Base-by-base conservation (phyloP, 2,888 invertebrate genomes). In the Harpalus rufipes region DNA sequence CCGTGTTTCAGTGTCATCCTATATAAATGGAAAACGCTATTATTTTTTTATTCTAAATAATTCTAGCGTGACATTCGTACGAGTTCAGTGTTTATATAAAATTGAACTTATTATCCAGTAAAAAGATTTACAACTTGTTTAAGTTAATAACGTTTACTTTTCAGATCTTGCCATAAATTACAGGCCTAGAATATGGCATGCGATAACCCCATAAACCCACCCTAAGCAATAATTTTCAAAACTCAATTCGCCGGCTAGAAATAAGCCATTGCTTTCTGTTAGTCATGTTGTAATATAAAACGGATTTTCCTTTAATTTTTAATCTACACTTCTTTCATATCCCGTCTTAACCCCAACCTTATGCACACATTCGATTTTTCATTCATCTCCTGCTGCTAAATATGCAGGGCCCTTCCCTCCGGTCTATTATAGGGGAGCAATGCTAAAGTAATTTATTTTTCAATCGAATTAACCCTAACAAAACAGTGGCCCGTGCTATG, bases 361-460 rank as follows among this genome's bases (percentile, higher is more conserved):
- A 74, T 16, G 44, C 44, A 74, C 51, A 74, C 44, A 74, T 44
- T 68, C 41, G 44, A 51, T 74, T 74, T 74, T 44, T 51, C 72
- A 74, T 74, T 44, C 72, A 74, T 68, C 41, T 16, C 44, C 72
- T 41, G 72, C 72, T 74, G 72, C 44, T 74, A 74, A 74, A 74
- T 74, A 74, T 74, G 72, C 72, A 74, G 10, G 44, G 41, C 72
- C 72, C 41, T 41, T n/a, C 44, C 72, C 72, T 10, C 41, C 41
- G 72, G 44, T 74, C 72, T 41, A 74, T 74, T 74, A 74, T 44
- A 63, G 58, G 85, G 86, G 81, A 59, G 72, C 82, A 81, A 84
- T 85, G 87, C 83, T 87, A 87, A 86, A 87, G 86, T 87, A 87
- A 87, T 87, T 87, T 86, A 87, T 86, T 87, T 87, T 87, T 87